These are phyloP conservation scores for Gobio gobio DNA, from an alignment of 2,113 vertebrate species.

Conservation along the genomic window DNA sequence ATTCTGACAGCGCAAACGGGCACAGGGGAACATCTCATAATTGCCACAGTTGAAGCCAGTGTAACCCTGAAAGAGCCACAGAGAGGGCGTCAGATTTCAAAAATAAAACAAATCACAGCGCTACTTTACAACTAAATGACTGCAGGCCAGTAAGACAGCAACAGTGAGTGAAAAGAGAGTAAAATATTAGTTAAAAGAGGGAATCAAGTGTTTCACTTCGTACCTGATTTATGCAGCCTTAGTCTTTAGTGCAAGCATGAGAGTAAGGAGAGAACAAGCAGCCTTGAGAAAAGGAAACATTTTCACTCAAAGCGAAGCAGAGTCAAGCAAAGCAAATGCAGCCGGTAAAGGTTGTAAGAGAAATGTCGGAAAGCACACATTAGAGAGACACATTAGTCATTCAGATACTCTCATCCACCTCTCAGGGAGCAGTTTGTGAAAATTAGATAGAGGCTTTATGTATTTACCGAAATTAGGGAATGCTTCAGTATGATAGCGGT, in stretches of 20 bases:
- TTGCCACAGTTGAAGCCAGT: slow-evolving; percentile 84
- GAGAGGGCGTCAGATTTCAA: neutral
- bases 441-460: neutral
- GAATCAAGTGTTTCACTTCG: slow-evolving; percentile 30
- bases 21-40: slow-evolving; percentile 77
- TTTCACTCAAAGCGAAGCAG: slow-evolving; percentile 14
- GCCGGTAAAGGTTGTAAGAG: neutral
- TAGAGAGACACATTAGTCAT: neutral
- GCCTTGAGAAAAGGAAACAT: slow-evolving; percentile 44
- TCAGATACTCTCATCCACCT: neutral
- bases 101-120: neutral
- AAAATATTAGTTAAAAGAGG: slow-evolving; percentile 1
- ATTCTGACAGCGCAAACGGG: slow-evolving; percentile 82
- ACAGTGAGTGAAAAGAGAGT: neutral
- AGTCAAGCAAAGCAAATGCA: neutral
- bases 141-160: neutral
- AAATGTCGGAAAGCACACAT: neutral
- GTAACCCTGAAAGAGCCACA: slow-evolving; percentile 74
- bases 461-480: neutral
- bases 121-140: neutral
- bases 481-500: neutral
- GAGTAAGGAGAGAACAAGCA: slow-evolving; percentile 63
- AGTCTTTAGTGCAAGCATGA: slow-evolving; percentile 73
- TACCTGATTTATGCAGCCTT: slow-evolving; percentile 72
- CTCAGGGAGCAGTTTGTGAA: neutral